phyloP scores from a whole-genome alignment of 37 sponge, comb jelly and placozoan genomes.

The Tethya wilhelma region DNA sequence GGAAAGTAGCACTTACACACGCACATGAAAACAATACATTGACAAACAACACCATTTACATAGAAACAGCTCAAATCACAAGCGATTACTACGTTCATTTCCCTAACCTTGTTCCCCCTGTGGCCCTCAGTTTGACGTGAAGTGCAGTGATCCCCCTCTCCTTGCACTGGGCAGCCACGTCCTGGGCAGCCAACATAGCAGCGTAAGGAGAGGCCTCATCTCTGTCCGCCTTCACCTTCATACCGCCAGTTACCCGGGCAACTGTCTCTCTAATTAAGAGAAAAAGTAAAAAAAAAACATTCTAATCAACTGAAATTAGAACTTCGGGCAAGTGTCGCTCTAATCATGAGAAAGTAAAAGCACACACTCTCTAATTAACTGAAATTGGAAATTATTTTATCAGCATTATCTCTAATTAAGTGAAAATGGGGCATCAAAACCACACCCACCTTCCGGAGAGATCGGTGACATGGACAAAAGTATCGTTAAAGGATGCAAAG shows the following conservation, averaged over 20 bases:
- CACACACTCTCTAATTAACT: no score
- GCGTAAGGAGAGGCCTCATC: conserved; percentile 99
- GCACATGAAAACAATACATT: not conserved
- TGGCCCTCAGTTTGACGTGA: conserved; percentile 97
- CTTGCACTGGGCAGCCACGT: conserved; percentile 96
- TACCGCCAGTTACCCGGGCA: conserved; percentile 98
- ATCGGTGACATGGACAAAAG: conserved; percentile 99
- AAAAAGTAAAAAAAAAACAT: not conserved
- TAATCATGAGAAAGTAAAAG: not conserved
- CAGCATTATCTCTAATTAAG: no score
- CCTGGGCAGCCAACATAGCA: conserved; percentile 99
- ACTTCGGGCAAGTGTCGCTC: no score
- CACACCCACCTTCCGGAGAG: conserved; percentile 97
- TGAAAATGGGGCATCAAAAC: no score
- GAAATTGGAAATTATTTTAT: no score
- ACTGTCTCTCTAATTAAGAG: conserved; percentile 83
- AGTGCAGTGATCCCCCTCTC: conserved; percentile 97
- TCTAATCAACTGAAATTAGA: no score
- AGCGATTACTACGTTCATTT: no score
- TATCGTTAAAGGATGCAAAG: conserved; percentile 99
- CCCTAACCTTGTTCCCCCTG: conserved; percentile 94
- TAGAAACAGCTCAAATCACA: no score
- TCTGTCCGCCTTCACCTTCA: conserved; percentile 99
- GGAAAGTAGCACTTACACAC: not conserved
- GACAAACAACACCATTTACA: not conserved